Base-by-base conservation (phyloP, 2,888 invertebrate species). In the Platycheirus albimanus region DNA sequence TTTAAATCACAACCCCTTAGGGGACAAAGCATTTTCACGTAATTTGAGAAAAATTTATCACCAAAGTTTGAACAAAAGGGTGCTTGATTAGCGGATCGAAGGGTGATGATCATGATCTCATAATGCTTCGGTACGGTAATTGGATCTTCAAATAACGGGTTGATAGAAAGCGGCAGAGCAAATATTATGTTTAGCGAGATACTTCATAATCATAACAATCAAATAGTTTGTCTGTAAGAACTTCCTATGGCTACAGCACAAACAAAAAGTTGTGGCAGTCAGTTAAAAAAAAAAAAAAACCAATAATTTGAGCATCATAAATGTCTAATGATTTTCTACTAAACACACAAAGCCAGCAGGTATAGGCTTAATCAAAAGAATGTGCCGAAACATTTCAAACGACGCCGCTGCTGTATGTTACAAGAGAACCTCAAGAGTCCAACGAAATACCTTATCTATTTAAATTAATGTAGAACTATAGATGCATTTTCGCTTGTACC, bases 271-370 rank as follows among this genome's bases (percentile, higher is more conserved):
- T 61, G 51, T 51, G 30, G 38, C 24, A 80, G 64, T 66, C 67
- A 69, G 17, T n/a, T 11, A 56, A 13, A 20, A 13, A n/a, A n/a
- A n/a, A n/a, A 38, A 38, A 41, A 41, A 70, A 69, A 19, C n/a
- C n/a, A 43, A 58, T 69, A 74, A 75, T 71, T 78, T 70, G 49
- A 64, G 78, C 71, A 64, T 78, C 78, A 78, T 83, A 78, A 85
- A 78, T 78, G 75, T 75, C 78, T 74, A 78, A 83, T 83, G 75
- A 83, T 77, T 85, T 85, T 71, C 54, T 71, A 67, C 75, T 83
- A 85, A 85, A 54, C 51, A 74, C 70, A 78, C 70, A 80, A 64
- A 54, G n/a, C 13, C 28, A 20, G n/a, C 4, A 61, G 2, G n/a
- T 8, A 11, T 3, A 19, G 28, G 54, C 8, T 38, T 11, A 64